Conservation (phyloP, 2,888 invertebrate genomes). For the Melangyna quadrimaculata region DNA sequence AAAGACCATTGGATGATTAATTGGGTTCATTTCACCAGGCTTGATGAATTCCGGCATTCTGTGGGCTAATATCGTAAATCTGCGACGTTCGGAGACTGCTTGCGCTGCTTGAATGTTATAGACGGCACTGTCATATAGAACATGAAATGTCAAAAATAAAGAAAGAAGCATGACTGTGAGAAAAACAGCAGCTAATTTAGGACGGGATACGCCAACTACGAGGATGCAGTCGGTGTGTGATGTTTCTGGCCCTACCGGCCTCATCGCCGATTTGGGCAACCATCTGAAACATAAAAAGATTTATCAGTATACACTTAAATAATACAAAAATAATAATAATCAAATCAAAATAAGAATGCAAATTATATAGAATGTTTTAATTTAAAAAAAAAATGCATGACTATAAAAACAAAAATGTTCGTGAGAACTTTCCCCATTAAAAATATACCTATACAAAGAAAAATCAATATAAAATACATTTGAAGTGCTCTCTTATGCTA, state of each 20-base stretch:
- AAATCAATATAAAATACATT: conserved; percentile 24
- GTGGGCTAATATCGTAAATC: conserved; percentile 79
- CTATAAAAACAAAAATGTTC: not conserved
- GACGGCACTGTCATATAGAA: conserved; percentile 92
- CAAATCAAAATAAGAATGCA: not conserved
- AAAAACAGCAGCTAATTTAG: conserved; percentile 89
- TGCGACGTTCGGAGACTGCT: conserved; percentile 83
- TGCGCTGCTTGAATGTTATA: conserved; percentile 89
- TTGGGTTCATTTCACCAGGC: conserved; percentile 76
- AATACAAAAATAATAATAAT: not conserved
- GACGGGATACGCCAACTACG: conserved; percentile 91
- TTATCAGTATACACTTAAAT: not conserved
- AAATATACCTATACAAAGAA: not conserved
- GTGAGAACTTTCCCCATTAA: not conserved
- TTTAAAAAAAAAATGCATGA: not conserved
- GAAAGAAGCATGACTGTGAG: conserved; percentile 90
- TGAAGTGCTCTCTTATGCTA: not conserved
- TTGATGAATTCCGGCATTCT: conserved; percentile 77
- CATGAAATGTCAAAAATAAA: conserved; percentile 91
- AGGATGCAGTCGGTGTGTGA: conserved; percentile 89
- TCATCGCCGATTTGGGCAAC: conserved; percentile 90
- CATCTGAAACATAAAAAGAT: conserved; percentile 85
- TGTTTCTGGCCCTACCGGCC: conserved; percentile 91
- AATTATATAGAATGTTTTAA: not conserved
- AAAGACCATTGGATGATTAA: conserved; percentile 81